Percentiles rank a stretch among this genome's conserved stretches.
phyloP scores from a whole-genome alignment of 2,113 vertebrate genomes.

The Nycticebus coucang region DNA sequence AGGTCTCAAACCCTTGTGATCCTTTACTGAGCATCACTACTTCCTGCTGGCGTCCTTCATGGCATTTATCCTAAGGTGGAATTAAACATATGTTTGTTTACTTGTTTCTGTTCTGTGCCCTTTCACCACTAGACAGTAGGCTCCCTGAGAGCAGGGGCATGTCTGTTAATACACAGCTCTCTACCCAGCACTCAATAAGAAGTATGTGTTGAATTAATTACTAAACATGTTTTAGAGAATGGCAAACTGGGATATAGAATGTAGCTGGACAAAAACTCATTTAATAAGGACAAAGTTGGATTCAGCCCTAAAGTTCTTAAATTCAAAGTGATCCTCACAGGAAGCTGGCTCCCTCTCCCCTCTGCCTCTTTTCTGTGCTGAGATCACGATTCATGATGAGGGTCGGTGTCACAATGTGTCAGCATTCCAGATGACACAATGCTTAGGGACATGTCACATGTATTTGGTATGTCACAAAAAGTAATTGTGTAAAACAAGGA shows the following conservation, averaged over 20 bases:
- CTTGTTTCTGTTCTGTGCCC: neutral
- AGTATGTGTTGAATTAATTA: neutral
- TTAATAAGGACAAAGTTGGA: neutral
- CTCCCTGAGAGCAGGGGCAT: neutral
- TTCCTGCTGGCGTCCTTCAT: neutral
- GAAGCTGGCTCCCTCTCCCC: neutral
- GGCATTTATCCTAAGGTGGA: neutral
- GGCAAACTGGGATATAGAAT: neutral
- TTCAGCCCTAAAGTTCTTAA: neutral
- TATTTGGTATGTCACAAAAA: neutral
- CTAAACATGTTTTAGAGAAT: neutral
- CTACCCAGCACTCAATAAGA: neutral
- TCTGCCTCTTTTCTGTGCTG: neutral
- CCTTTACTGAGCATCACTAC: neutral
- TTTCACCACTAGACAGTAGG: neutral
- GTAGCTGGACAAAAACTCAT: neutral
- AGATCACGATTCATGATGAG: neutral
- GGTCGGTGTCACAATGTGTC: accelerated
- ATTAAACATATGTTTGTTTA: neutral
- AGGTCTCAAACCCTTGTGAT: neutral
- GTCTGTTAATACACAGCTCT: neutral
- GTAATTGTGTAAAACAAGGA: neutral
- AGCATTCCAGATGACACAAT: neutral
- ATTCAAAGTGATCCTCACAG: neutral
- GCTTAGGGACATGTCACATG: neutral